Conservation (phyloP, 2,888 invertebrate genomes). For the Nesidiocoris tenuis region DNA sequence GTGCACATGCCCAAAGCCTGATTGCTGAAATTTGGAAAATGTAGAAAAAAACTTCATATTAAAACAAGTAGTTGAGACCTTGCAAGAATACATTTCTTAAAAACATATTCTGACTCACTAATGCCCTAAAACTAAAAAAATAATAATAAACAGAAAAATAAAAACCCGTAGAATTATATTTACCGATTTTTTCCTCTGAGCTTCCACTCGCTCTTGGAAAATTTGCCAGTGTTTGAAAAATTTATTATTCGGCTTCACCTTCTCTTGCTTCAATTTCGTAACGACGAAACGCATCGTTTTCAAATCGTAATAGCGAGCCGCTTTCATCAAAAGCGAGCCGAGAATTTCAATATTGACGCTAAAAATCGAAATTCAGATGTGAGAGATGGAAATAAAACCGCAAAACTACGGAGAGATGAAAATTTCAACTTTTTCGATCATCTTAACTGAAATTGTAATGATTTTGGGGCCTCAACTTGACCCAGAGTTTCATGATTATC, state of each 20-base stretch:
- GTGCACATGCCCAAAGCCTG: neutral
- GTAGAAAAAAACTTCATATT: no score
- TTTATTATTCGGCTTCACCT: constrained; percentile 63
- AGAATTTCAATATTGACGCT: constrained; percentile 74
- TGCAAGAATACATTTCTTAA: no score
- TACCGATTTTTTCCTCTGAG: constrained; percentile 1
- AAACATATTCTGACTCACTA: no score
- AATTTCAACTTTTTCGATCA: no score
- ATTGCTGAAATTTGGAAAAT: neutral
- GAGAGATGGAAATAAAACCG: neutral
- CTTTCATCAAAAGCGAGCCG: constrained; percentile 70
- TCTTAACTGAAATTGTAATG: neutral
- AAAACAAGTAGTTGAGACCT: no score
- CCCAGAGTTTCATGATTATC: no score
- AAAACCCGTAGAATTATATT: neutral
- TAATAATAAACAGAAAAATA: constrained; percentile 1
- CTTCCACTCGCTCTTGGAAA: constrained; percentile 54
- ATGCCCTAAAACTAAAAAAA: no score
- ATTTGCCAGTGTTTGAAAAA: constrained; percentile 65
- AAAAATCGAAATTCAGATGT: constrained; percentile 48
- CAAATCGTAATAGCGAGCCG: constrained; percentile 63
- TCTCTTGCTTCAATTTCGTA: constrained; percentile 63
- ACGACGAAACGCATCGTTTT: constrained; percentile 68
- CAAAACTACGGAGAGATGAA: no score
- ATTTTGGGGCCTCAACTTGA: no score